Base-by-base conservation (phyloP, 2,113 vertebrate species). In the Prunella fulvescens region DNA sequence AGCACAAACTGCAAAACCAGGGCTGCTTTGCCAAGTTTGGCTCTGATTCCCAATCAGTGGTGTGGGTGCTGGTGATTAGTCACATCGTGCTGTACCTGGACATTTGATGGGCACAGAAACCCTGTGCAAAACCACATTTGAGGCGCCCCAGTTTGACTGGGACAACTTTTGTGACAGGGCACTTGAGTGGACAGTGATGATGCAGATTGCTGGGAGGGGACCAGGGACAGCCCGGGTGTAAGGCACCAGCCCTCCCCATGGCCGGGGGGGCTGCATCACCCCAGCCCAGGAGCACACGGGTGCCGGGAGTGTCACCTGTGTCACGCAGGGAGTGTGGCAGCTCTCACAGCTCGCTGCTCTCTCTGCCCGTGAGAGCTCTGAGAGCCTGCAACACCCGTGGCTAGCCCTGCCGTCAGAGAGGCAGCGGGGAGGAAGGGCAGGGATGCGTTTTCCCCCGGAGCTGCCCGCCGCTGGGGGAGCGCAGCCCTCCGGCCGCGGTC, bases 231-330 rank as follows among this genome's bases (percentile, higher is more conserved):
- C 25, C 14, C 2, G 6, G 56, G 10, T 9, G 4, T 2, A 7
- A 18, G 4, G 57, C 0, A 20, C 51, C 51, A 33, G 31, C 69
- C 16, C 19, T 47, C 31, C n/a, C 0, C 1, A 0, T 0, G 51
- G 20, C 22, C 25, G 6, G 0, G 11, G 51, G 3, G 76, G 39
- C 58, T 8, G n/a, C 23, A 3, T 24, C 35, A 4, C 12, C 13
- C 17, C 48, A 11, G 26, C n/a, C 25, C 56, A 7, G 69, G 56
- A 47, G 61, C 14, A 0, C 11, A 2, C 1, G 7, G 42, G 3
- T 5, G 40, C 45, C 5, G 18, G 56, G 61, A 35, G 45, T 20
- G 1, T 53, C 70, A 14, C 37, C 37, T 8, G 37, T 37, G 37
- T 37, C 37, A 37, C 37, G 9, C 37, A 37, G 37, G 37, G 37